phyloP scores from a whole-genome alignment of 1,140 invertebrate species.

The Zaprionus kolodkinae region DNA sequence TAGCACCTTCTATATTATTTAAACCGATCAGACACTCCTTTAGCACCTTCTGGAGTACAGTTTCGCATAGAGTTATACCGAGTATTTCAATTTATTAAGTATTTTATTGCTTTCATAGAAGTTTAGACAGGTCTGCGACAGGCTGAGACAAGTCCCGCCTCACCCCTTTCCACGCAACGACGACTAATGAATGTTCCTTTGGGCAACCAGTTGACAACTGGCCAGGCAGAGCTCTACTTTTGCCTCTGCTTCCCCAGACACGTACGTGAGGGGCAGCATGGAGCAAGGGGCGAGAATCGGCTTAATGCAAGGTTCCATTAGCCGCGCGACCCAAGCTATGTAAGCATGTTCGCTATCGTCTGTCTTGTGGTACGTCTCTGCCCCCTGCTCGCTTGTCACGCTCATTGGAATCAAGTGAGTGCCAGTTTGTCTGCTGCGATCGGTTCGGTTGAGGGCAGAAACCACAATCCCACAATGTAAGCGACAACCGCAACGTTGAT shows the following conservation, averaged over 20 bases:
- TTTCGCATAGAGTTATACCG: background rate
- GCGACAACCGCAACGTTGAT: constrained; percentile 38
- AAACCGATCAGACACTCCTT: background rate
- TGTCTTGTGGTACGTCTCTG: background rate
- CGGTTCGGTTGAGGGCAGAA: constrained; percentile 52
- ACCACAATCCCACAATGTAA: constrained; percentile 49
- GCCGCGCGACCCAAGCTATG: constrained; percentile 49
- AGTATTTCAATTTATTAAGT: background rate
- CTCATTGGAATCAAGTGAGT: constrained; percentile 80
- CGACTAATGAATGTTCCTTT: background rate
- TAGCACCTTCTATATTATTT: background rate
- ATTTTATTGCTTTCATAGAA: background rate
- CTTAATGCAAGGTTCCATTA: constrained; percentile 73
- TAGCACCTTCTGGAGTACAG: background rate
- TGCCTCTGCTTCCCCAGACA: constrained; percentile 22
- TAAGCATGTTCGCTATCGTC: constrained; percentile 18
- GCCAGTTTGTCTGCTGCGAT: constrained; percentile 78
- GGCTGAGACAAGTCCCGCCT: background rate
- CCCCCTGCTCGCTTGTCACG: background rate
- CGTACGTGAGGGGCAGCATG: constrained; percentile 40
- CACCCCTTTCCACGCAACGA: too few species aligned
- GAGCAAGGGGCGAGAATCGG: constrained; percentile 19
- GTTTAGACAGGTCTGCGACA: background rate
- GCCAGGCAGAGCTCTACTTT: background rate
- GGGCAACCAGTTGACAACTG: constrained; percentile 28